Base-by-base conservation (phyloP, 2,113 vertebrate genomes). In the Chitala chitala region DNA sequence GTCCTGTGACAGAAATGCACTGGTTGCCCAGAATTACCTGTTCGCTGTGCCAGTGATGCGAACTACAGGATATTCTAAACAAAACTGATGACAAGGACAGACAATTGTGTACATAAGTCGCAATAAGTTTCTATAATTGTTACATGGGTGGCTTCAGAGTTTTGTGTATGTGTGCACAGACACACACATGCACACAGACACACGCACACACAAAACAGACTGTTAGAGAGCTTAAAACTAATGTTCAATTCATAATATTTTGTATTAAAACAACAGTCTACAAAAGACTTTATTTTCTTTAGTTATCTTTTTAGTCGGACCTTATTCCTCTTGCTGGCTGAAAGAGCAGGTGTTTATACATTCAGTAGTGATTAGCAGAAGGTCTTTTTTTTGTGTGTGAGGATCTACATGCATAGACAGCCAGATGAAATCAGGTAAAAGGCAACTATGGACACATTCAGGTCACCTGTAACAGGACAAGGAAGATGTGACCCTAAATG, bases 1-100 rank as follows among this genome's bases (percentile, higher is more conserved):
- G n/a, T 70, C 44, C 42, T 12, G 48, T 79, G 80, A 84, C 68
- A 79, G 79, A 55, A 79, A 63, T 33, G 48, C 68, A 53, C 53
- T 36, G 68, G 53, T 33, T 51, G 53, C 48, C 48, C n/a, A 24
- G 5, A 48, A 26, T 48, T 48, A 36, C 46, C 15, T 15, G 33
- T 51, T 51, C 9, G 26, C 40, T 36, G 38, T 36, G n/a, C 46
- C 26, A 51, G 33, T 24, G 24, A 53, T 17, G 33, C 20, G 68
- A 15, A 6, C 44, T 51, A 36, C 24, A 29, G 53, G 31, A 33
- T 17, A 24, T 33, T 51, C 40, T 69, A 69, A 69, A 69, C 46
- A 51, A 26, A 51, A 17, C 44, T 51, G 26, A 69, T 24, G 13
- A 22, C 1, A 46, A 42, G 24, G 66, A 66, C 26, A 4, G 46